Evolutionary conservation across 2,113 vertebrate genomes (phyloP).

Genomic region (Pteropus alecto): DNA sequence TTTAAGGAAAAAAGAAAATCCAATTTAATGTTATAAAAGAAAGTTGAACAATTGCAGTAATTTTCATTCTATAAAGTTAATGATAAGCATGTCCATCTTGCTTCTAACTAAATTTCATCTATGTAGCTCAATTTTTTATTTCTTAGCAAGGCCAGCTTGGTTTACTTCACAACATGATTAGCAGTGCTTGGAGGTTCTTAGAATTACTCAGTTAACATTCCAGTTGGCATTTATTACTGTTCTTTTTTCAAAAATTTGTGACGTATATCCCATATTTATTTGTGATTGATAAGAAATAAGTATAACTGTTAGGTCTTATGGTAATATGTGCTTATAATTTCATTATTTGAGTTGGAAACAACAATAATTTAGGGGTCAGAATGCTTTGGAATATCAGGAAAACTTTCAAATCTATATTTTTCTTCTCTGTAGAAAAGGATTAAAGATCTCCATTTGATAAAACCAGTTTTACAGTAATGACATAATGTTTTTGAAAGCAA

Average conservation of each 20-base stretch:
- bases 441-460: neutral
- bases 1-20: neutral
- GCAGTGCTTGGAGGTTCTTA: neutral
- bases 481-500: neutral
- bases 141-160: neutral
- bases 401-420: neutral
- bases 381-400: neutral
- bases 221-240: neutral
- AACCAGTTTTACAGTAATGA: neutral
- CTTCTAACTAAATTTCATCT: neutral
- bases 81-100: neutral
- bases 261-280: neutral
- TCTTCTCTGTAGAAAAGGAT: neutral
- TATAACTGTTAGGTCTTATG: neutral
- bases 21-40: neutral
- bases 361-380: neutral
- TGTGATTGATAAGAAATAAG: neutral
- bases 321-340: slow-evolving; percentile 18
- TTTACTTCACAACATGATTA: neutral
- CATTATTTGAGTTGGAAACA: neutral
- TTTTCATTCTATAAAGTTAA: neutral
- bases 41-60: neutral
- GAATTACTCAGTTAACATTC: neutral
- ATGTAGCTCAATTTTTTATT: neutral
- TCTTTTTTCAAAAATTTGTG: neutral